Percentiles rank a stretch among this genome's conserved stretches.
phyloP scores from a whole-genome alignment of 30 jellyfish, hydroid and myxozoan genomes.

The Haliclystus octoradiatus region DNA sequence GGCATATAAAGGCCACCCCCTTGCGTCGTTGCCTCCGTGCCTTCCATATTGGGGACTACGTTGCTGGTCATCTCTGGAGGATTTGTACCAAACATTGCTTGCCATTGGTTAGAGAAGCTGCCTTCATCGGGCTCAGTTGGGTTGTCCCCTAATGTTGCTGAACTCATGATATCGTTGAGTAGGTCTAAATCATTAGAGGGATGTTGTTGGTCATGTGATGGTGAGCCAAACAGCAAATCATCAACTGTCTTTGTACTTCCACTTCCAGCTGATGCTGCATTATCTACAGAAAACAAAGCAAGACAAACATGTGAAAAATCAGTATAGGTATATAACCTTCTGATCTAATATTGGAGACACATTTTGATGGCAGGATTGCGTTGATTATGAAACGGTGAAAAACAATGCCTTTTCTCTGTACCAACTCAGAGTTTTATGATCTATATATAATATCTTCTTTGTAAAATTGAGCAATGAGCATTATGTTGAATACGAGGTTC shows the following conservation, averaged over 20 bases:
- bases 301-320: neutral
- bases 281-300: neutral
- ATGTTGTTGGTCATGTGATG: too few relatives aligned
- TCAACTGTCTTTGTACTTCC: conserved; percentile 48
- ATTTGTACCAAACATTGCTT: conserved; percentile 81
- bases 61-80: conserved; percentile 4
- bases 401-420: too few relatives aligned
- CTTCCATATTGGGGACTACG: neutral
- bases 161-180: conserved; percentile 53
- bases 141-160: conserved; percentile 49
- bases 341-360: too few relatives aligned
- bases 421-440: too few relatives aligned
- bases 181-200: conserved; percentile 58
- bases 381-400: too few relatives aligned
- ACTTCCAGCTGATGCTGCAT: conserved; percentile 1
- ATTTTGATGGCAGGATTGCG: too few relatives aligned
- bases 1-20: conserved; percentile 69
- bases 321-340: too few relatives aligned
- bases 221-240: conserved; percentile 71
- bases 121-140: conserved; percentile 28
- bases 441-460: too few relatives aligned
- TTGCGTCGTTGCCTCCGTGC: conserved; percentile 36
- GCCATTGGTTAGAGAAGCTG: conserved; percentile 76
- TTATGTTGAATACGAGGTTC: too few relatives aligned
- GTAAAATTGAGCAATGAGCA: too few relatives aligned